Evolutionary conservation across 2,888 invertebrate species (phyloP).

Genomic region (Nomada goodeniana): DNA sequence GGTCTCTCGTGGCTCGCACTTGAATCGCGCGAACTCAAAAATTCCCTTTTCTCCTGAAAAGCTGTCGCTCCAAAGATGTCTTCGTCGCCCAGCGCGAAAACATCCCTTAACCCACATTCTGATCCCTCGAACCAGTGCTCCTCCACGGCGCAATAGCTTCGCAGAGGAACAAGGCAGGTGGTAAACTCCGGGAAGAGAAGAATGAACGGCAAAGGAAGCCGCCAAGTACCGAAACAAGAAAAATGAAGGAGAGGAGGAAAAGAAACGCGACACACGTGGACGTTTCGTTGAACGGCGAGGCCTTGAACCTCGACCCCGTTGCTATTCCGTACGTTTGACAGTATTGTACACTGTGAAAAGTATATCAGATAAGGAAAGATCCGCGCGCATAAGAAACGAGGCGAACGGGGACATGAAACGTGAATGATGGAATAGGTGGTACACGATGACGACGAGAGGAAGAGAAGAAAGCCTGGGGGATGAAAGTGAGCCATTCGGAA

Average conservation of each 20-base stretch:
- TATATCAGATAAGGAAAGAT: not conserved
- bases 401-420: not conserved
- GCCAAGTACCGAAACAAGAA: not conserved
- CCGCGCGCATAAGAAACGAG: not conserved
- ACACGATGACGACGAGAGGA: not conserved
- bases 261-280: slow-evolving; percentile 9
- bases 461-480: not conserved
- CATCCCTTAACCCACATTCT: slow-evolving; percentile 8
- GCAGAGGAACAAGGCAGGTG: not conserved
- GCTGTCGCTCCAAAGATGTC: not conserved
- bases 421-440: not conserved
- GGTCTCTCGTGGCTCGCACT: too few relatives aligned
- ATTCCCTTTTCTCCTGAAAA: not conserved
- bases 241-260: too few relatives aligned
- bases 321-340: slow-evolving; percentile 4
- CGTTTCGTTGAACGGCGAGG: slow-evolving; percentile 9
- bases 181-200: not conserved
- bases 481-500: not conserved
- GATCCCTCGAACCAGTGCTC: not conserved
- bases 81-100: not conserved
- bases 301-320: slow-evolving; percentile 26
- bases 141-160: not conserved
- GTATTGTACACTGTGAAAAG: not conserved
- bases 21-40: not conserved
- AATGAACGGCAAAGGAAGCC: not conserved